A percentile compares a stretch with the other conserved stretches of the same genome.
These are phyloP conservation scores for Lasioglossum malachurum DNA, from an alignment of 2,888 invertebrate species.

Conservation along the genomic window DNA sequence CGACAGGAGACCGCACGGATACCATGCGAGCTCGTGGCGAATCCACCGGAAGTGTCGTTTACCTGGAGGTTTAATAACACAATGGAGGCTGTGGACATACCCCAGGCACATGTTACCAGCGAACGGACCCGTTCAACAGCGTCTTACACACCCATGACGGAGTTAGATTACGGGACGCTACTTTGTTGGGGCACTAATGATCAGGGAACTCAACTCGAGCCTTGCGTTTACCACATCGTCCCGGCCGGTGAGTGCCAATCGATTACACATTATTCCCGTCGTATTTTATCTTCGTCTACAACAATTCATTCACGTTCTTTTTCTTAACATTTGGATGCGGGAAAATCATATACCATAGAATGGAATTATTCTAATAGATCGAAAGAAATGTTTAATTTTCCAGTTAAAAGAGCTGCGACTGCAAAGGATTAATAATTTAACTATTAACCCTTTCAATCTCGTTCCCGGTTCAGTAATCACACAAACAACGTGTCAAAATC, in stretches of 20 bases:
- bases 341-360: no score
- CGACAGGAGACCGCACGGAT: slow-evolving; percentile 89
- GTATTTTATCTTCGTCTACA: background rate
- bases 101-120: slow-evolving; percentile 87
- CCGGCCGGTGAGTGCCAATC: slow-evolving; percentile 87
- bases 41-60: slow-evolving; percentile 90
- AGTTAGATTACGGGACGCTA: slow-evolving; percentile 90
- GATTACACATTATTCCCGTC: background rate
- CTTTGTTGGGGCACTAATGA: slow-evolving; percentile 91
- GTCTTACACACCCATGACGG: slow-evolving; percentile 90
- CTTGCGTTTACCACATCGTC: slow-evolving; percentile 90
- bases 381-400: no score
- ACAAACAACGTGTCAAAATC: background rate
- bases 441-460: background rate
- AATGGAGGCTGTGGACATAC: slow-evolving; percentile 89
- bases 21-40: slow-evolving; percentile 91
- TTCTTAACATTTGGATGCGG: no score
- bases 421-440: no score
- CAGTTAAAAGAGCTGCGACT: no score
- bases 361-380: no score
- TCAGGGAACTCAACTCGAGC: slow-evolving; percentile 90
- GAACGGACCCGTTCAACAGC: slow-evolving; percentile 89
- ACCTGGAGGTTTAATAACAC: slow-evolving; percentile 92
- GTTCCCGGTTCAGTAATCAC: background rate
- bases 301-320: background rate